phyloP scores from a whole-genome alignment of 2,797 vertebrate genomes.

The Xiphorhynchus erythropygius region DNA sequence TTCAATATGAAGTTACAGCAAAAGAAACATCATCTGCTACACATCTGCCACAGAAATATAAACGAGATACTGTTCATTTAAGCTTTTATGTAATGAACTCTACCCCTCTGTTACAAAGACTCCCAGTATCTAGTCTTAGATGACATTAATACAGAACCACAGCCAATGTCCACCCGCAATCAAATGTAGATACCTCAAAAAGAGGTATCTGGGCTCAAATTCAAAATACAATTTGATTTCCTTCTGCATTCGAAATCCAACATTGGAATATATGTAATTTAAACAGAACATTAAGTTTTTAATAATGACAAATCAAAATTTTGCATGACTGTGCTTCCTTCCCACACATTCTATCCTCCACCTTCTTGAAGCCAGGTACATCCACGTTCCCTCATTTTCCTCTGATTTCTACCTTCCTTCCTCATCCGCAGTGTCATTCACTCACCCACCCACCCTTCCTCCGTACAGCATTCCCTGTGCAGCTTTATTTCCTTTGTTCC shows the following conservation, averaged over 20 bases:
- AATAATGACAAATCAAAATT: background rate
- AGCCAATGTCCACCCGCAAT: background rate
- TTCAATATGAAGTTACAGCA: background rate
- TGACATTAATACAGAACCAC: background rate
- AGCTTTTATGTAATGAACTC: background rate
- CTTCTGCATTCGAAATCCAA: background rate
- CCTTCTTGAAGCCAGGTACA: background rate
- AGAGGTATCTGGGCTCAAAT: background rate
- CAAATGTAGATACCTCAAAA: background rate
- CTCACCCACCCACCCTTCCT: background rate
- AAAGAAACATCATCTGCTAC: background rate
- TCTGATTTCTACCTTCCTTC: background rate
- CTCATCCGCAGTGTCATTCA: rapidly evolving
- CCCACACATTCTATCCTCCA: background rate
- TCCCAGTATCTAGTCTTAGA: background rate
- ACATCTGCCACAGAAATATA: background rate
- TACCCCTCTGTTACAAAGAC: background rate
- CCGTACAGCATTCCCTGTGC: background rate
- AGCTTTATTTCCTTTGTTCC: background rate
- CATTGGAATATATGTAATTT: background rate
- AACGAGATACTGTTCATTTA: background rate
- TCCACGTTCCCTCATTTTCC: background rate
- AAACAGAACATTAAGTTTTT: background rate
- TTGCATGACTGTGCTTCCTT: background rate
- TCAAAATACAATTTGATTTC: background rate